Evolutionary conservation across 2,888 invertebrate species (phyloP), one percentile per base, ranked within the genome.

Genomic region (Lumbricus terrestris): DNA sequence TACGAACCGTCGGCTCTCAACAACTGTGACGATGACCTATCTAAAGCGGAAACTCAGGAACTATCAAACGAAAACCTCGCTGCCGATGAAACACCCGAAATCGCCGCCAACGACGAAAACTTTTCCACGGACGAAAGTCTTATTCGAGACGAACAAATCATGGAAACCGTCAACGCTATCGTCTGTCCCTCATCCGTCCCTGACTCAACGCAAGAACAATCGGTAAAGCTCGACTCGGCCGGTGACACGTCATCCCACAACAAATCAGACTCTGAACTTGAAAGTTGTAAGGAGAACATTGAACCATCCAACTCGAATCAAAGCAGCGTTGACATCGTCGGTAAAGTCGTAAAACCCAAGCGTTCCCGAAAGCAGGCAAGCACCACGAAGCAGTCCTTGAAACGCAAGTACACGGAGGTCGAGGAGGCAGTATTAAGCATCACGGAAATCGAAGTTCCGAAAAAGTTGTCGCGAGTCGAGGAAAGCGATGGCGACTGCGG

Each of bases 351-450:
- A 85, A 85, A 85, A 35, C 85, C 35, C 6, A 85, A 33, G 18
- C 85, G 85, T 34, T 23, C 23, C 35, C 85, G 34, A 23, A 35
- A 37, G 34, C 15, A 23, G 35, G 23, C 1, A 35, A 85, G n/a
- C 34, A n/a, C n/a, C n/a, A n/a, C n/a, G n/a, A 37, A 35, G 34
- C 69, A 69, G 69, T 69, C 16, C 69, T 69, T 69, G 69, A 85
- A 85, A 16, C 85, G 85, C n/a, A 85, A 85, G 23, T 85, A 35
- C 85, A 85, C 85, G 11, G 85, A 85, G 35, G 85, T 85, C 37
- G 85, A 85, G 37, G 35, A 85, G 23, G 85, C 85, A 34, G 85
- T 85, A 35, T 37, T 85, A 34, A 85, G 85, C 35, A 85, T 85
- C 35, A 85, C 85, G 23, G 85, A 85, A 85, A 85, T 16, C 34